Evolutionary conservation across 2,797 vertebrate species (phyloP).

Genomic region (Fratercula arctica): DNA sequence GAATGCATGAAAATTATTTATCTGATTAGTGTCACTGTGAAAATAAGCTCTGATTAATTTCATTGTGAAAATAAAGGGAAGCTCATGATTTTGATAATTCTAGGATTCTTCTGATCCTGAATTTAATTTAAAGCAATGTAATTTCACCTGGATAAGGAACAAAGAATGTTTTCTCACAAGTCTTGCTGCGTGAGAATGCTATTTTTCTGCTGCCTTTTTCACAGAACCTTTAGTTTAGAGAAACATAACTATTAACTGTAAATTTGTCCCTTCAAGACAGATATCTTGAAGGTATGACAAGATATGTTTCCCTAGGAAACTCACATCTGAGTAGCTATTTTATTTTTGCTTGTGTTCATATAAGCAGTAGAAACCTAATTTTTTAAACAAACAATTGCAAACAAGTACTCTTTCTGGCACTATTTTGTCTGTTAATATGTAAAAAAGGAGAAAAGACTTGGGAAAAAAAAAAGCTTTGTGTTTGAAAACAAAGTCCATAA

Average conservation of each 20-base stretch:
- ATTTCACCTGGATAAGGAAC: background rate
- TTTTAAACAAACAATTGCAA: background rate
- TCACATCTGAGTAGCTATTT: background rate
- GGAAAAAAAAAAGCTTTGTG: background rate
- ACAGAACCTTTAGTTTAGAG: background rate
- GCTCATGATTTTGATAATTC: background rate
- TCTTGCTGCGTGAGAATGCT: background rate
- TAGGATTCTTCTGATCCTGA: background rate
- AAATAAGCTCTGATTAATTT: conserved; percentile 8
- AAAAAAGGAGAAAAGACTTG: background rate
- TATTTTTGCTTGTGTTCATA: background rate
- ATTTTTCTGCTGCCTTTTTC: background rate
- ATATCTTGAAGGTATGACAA: background rate
- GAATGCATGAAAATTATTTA: background rate
- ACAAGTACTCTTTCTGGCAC: background rate
- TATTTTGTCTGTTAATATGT: accelerated
- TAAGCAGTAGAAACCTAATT: background rate
- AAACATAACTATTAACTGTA: background rate
- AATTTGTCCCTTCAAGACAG: background rate
- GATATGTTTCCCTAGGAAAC: background rate
- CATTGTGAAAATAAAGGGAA: background rate
- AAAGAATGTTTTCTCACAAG: background rate
- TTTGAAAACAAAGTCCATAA: background rate
- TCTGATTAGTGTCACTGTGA: background rate
- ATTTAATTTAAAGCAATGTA: background rate